These are phyloP conservation scores for Rhagologus leucostigma DNA, from an alignment of 2,113 vertebrate genomes.

Conservation along the genomic window DNA sequence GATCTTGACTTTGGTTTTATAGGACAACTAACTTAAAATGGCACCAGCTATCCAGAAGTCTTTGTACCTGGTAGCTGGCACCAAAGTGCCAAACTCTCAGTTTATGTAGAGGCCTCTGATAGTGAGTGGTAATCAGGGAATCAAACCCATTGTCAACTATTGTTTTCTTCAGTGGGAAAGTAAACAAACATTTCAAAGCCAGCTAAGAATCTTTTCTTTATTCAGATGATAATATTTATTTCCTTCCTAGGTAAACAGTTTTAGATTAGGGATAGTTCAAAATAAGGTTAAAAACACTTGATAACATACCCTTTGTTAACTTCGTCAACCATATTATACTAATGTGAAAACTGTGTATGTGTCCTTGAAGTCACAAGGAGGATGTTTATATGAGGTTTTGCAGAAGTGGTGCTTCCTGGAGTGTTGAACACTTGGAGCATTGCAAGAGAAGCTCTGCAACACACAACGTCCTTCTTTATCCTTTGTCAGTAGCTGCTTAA, in stretches of 20 bases:
- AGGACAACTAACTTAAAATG: not conserved
- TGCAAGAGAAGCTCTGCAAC: not conserved
- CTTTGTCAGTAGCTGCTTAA: not conserved
- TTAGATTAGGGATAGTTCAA: not conserved
- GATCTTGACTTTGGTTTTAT: not conserved
- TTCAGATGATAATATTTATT: conserved; percentile 30
- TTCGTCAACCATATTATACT: not conserved
- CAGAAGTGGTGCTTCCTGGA: not conserved
- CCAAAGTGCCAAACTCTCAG: not conserved
- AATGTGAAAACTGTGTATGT: not conserved
- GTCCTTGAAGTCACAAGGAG: conserved; percentile 16
- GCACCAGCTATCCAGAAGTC: not conserved
- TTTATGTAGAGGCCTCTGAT: not conserved
- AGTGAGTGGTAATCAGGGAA: not conserved
- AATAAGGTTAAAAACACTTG: conserved; percentile 15
- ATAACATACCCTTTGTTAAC: not conserved
- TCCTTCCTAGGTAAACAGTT: conserved; percentile 15
- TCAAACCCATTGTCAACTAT: not conserved
- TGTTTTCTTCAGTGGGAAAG: not conserved
- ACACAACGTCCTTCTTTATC: not conserved
- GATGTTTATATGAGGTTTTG: not conserved
- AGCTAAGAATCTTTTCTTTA: not conserved
- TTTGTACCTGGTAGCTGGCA: not conserved
- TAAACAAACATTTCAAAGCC: conserved; percentile 11
- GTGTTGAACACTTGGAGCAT: not conserved